Conservation (phyloP, 2,888 invertebrate genomes). For the Perizoma affinitatum region DNA sequence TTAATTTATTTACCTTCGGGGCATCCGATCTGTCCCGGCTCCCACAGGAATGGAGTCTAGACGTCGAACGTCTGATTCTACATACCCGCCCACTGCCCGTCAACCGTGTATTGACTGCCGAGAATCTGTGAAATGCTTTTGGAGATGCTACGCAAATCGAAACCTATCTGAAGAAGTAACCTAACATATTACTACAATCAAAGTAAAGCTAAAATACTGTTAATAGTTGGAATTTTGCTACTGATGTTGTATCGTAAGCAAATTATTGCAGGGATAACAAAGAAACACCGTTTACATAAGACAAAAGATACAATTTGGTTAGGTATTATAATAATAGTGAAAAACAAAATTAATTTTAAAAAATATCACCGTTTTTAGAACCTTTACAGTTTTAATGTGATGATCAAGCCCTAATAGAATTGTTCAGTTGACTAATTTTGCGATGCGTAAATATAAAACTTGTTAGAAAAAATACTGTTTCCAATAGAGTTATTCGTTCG, state of each 20-base stretch:
- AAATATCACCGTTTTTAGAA: not conserved
- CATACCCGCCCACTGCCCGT: constrained; percentile 33
- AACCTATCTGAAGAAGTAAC: too few relatives aligned
- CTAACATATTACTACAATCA: too few relatives aligned
- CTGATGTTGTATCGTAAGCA: too few relatives aligned
- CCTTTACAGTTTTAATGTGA: not conserved
- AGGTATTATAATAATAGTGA: too few relatives aligned
- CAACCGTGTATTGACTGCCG: constrained; percentile 27
- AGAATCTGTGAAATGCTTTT: constrained; percentile 10
- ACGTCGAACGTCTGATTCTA: constrained; percentile 57
- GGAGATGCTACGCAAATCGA: not conserved
- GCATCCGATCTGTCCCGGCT: constrained; percentile 51
- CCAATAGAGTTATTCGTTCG: constrained; percentile 33
- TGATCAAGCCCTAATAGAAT: constrained; percentile 8
- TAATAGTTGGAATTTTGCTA: too few relatives aligned
- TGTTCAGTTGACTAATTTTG: constrained; percentile 21
- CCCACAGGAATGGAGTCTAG: constrained; percentile 63
- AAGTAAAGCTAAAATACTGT: too few relatives aligned
- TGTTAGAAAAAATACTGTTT: constrained; percentile 33
- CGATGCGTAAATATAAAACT: constrained; percentile 23
- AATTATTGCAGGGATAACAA: too few relatives aligned
- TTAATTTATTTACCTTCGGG: constrained; percentile 65
- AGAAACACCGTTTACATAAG: too few relatives aligned
- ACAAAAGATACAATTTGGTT: too few relatives aligned
- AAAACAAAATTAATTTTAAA: too few relatives aligned